Evolutionary conservation across 2,888 invertebrate genomes (phyloP).

Genomic region (Mythimna ferrago): DNA sequence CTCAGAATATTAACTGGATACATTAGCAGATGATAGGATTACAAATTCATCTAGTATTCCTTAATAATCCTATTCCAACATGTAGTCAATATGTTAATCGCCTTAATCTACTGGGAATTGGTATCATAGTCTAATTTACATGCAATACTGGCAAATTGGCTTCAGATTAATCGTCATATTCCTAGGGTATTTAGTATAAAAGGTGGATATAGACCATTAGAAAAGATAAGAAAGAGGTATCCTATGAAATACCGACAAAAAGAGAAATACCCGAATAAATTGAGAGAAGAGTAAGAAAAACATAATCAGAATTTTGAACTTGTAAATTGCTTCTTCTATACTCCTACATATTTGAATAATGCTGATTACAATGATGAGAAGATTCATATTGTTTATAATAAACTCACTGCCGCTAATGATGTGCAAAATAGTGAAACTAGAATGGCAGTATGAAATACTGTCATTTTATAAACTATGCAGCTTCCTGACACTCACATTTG

Average conservation of each 20-base stretch:
- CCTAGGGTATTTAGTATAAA: too few relatives aligned
- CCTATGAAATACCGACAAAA: not conserved
- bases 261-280: not conserved
- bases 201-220: not conserved
- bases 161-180: not conserved
- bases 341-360: not conserved
- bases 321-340: not conserved
- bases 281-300: not conserved
- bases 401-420: conserved; percentile 54
- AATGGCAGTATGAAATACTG: conserved; percentile 16
- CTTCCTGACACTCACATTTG: conserved; percentile 17
- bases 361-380: not conserved
- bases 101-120: conserved; percentile 17
- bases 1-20: not conserved
- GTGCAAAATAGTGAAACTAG: conserved; percentile 36
- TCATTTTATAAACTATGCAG: conserved; percentile 39
- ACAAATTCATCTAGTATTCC: conserved; percentile 37
- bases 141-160: not conserved
- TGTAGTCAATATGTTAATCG: conserved; percentile 49
- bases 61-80: conserved; percentile 26
- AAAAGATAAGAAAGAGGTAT: not conserved
- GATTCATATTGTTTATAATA: not conserved
- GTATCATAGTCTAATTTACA: conserved; percentile 5
- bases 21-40: conserved; percentile 27
- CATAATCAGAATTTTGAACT: not conserved